Conservation (phyloP, 2,888 invertebrate species). For the Odontothrips loti region DNA sequence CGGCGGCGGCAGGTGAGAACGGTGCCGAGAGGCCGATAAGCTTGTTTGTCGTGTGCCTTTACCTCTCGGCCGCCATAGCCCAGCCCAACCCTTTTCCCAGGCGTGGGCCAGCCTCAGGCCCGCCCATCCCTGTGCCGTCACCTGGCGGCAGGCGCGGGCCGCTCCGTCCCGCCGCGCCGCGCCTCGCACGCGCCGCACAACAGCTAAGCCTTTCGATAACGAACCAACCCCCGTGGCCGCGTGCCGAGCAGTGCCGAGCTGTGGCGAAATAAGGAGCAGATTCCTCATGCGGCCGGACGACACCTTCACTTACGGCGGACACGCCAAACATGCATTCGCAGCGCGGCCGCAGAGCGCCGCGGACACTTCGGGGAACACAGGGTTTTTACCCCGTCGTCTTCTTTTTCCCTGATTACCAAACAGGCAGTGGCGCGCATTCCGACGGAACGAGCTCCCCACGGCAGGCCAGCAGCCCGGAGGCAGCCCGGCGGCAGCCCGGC, state of each 20-base stretch:
- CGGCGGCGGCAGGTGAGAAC: not conserved
- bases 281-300: too few species aligned
- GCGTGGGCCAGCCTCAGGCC: too few species aligned
- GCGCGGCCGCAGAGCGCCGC: not conserved
- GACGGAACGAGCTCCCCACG: not conserved
- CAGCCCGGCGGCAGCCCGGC: not conserved
- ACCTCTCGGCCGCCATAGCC: too few species aligned
- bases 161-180: too few species aligned
- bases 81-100: too few species aligned
- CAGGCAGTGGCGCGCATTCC: not conserved
- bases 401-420: constrained; percentile 9
- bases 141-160: too few species aligned
- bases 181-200: too few species aligned
- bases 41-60: not conserved
- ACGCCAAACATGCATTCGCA: constrained; percentile 9
- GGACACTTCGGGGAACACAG: constrained; percentile 12
- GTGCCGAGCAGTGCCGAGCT: too few species aligned
- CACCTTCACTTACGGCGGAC: not conserved
- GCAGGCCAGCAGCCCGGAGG: not conserved
- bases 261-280: too few species aligned
- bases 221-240: too few species aligned
- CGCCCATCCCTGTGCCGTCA: too few species aligned
- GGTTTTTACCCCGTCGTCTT: not conserved
- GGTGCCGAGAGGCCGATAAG: not conserved
- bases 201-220: too few species aligned